Evolutionary conservation across 2,888 invertebrate species (phyloP).

Genomic region (Caradrina clavipalpis): DNA sequence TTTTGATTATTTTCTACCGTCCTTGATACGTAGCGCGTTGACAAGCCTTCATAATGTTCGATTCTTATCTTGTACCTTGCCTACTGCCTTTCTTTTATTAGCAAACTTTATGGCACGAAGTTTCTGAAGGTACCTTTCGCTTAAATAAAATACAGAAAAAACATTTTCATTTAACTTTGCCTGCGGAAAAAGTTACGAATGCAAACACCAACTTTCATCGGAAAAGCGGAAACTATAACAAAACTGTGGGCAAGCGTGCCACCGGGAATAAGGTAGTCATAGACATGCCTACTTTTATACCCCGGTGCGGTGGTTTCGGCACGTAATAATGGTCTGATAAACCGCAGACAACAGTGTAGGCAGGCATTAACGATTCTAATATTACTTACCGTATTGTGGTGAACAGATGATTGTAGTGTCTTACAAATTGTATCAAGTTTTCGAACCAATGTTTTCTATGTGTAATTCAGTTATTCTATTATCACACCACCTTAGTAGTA

Average conservation of each 20-base stretch:
- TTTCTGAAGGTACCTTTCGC: constrained; percentile 1
- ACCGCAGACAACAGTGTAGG: constrained; percentile 31
- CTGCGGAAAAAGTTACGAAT: constrained; percentile 27
- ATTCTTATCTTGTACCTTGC: neutral
- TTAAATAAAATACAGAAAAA: constrained; percentile 10
- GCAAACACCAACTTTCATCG: constrained; percentile 36
- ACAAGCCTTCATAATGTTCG: neutral
- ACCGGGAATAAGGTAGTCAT: constrained; percentile 22
- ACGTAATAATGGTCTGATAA: constrained; percentile 35
- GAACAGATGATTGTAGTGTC: neutral
- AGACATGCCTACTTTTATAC: constrained; percentile 1
- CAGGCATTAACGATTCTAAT: constrained; percentile 20
- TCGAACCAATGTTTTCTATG: neutral
- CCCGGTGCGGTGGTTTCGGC: constrained; percentile 22
- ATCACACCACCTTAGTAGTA: too few relatives aligned
- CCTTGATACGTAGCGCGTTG: constrained; percentile 1
- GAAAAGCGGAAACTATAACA: constrained; percentile 37
- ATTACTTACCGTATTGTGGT: constrained; percentile 39
- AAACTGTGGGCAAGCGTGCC: constrained; percentile 30
- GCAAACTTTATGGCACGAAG: neutral
- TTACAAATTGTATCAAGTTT: constrained; percentile 17
- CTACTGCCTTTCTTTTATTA: neutral
- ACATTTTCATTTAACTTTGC: constrained; percentile 32
- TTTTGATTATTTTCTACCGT: constrained; percentile 16
- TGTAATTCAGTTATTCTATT: neutral